phyloP scores from a whole-genome alignment of 2,113 vertebrate species.

The Oreochromis aureus region DNA sequence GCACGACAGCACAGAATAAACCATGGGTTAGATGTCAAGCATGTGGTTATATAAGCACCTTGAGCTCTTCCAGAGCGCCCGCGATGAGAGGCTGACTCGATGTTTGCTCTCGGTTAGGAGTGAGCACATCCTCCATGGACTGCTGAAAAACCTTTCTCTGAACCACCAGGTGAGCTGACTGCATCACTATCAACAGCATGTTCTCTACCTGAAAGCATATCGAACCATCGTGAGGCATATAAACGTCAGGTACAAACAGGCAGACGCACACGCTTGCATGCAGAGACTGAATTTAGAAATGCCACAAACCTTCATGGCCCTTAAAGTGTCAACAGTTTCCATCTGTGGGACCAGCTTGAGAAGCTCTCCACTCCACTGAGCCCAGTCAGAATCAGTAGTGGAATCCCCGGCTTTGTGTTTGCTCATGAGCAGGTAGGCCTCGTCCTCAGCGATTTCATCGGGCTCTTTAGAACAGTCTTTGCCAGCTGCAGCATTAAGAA shows the following conservation, averaged over 20 bases:
- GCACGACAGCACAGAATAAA: not conserved
- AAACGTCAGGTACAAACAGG: not conserved
- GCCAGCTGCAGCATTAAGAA: conserved; percentile 90
- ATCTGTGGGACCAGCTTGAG: conserved; percentile 88
- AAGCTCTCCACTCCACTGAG: conserved; percentile 76
- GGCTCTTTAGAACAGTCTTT: conserved; percentile 94
- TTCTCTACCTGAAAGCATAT: conserved; percentile 80
- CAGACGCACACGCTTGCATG: not conserved
- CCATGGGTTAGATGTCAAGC: not conserved
- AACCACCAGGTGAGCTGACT: conserved; percentile 85
- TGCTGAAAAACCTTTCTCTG: conserved; percentile 94
- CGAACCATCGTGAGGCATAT: not conserved
- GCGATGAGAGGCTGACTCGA: conserved; percentile 94
- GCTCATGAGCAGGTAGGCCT: conserved; percentile 87
- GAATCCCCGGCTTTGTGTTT: conserved; percentile 75
- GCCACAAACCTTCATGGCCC: conserved; percentile 82
- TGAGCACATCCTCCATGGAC: conserved; percentile 83
- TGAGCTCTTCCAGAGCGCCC: conserved; percentile 88
- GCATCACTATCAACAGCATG: conserved; percentile 89
- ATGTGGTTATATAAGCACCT: conserved; percentile 71
- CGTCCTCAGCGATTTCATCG: conserved; percentile 79
- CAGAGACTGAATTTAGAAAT: not conserved
- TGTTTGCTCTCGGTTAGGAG: conserved; percentile 88
- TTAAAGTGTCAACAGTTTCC: conserved; percentile 88
- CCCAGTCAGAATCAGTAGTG: conserved; percentile 70